phyloP scores from a whole-genome alignment of 2,113 vertebrate species.

The Lasiurus cinereus region DNA sequence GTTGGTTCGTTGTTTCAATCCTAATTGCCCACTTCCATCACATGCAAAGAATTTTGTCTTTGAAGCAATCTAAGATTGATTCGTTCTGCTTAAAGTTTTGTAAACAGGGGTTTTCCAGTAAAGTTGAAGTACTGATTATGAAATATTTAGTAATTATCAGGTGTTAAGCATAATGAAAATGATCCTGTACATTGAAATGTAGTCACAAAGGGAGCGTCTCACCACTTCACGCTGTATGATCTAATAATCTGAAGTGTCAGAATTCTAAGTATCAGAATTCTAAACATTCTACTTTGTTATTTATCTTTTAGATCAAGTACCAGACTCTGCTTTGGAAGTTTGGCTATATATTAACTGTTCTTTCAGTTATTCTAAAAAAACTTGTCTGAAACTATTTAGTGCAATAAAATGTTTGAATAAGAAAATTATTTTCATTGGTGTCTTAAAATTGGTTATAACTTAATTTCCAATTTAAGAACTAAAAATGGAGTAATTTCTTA shows the following conservation, averaged over 20 bases:
- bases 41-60: conserved; percentile 1
- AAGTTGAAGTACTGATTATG: not conserved
- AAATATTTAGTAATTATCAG: not conserved
- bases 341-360: not conserved
- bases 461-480: conserved; percentile 26
- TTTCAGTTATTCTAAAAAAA: conserved; percentile 28
- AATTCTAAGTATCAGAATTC: not conserved
- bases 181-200: not conserved
- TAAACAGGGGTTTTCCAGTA: not conserved
- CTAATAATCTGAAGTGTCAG: not conserved
- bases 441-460: not conserved
- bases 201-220: not conserved
- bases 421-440: not conserved
- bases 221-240: not conserved
- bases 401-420: not conserved
- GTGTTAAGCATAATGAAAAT: not conserved
- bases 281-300: not conserved
- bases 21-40: not conserved
- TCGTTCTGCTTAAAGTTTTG: not conserved
- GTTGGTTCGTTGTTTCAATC: not conserved
- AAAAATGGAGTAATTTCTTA: conserved; percentile 3
- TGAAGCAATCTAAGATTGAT: conserved; percentile 1
- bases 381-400: not conserved
- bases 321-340: not conserved
- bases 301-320: not conserved